phyloP scores from a whole-genome alignment of 2,113 vertebrate species.

The Lathamus discolor region DNA sequence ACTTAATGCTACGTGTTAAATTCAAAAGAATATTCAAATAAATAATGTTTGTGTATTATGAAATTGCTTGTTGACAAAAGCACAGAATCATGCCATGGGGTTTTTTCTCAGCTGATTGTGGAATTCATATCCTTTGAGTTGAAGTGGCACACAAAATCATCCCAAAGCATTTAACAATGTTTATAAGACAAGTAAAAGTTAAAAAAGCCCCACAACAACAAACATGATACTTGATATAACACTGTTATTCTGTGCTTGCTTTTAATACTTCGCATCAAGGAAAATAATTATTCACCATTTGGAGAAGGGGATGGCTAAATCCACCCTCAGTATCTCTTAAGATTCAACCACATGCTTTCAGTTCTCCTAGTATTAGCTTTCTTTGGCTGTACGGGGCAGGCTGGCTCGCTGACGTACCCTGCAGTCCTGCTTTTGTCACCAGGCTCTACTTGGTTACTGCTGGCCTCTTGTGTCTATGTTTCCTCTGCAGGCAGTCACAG shows the following conservation, averaged over 20 bases:
- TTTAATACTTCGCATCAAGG: neutral
- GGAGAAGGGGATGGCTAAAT: neutral
- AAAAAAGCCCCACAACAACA: neutral
- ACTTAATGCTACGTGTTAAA: neutral
- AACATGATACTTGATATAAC: neutral
- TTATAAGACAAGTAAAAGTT: neutral
- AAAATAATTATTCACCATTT: neutral
- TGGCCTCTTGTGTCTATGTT: neutral
- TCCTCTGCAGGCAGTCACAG: neutral
- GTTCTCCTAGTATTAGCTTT: neutral
- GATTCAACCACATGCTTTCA: neutral
- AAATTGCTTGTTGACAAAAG: neutral
- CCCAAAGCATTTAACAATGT: neutral
- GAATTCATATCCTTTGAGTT: neutral
- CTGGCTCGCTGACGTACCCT: neutral
- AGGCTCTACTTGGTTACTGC: neutral
- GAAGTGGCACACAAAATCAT: neutral
- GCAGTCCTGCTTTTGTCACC: neutral
- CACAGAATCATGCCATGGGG: neutral
- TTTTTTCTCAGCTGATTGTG: neutral
- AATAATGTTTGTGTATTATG: neutral
- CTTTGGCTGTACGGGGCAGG: neutral
- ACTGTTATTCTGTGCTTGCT: neutral
- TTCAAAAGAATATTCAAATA: neutral
- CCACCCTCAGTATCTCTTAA: neutral